These are phyloP conservation scores for Orgyia antiqua DNA, from an alignment of 2,888 invertebrate species.

Conservation along the genomic window DNA sequence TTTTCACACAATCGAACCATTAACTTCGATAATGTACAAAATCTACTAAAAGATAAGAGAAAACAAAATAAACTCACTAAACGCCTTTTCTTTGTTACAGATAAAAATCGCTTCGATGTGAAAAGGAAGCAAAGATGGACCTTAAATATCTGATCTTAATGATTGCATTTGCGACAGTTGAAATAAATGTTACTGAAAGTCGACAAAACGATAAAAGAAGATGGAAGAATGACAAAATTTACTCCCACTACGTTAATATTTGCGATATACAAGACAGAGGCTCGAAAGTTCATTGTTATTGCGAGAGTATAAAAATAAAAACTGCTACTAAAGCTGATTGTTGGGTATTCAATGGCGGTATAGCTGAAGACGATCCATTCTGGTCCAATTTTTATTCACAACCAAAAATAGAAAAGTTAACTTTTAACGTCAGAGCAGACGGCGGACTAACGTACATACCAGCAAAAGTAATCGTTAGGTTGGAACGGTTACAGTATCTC, in stretches of 20 bases:
- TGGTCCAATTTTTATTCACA: conserved; percentile 88
- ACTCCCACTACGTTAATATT: conserved; percentile 72
- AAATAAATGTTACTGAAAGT: conserved; percentile 70
- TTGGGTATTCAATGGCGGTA: conserved; percentile 84
- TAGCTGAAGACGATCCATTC: conserved; percentile 83
- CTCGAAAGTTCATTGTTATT: conserved; percentile 82
- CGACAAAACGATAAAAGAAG: conserved; percentile 67
- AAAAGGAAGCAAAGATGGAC: conserved; percentile 57
- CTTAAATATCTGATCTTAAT: conserved; percentile 69
- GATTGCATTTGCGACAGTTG: conserved; percentile 66
- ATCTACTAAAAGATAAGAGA: not conserved
- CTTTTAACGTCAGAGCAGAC: conserved; percentile 83
- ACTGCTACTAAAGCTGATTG: conserved; percentile 86
- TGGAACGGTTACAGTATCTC: conserved; percentile 82
- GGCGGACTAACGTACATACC: conserved; percentile 85
- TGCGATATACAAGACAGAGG: conserved; percentile 77
- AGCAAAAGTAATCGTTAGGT: conserved; percentile 81
- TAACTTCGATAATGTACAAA: conserved; percentile 33
- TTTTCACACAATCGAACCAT: conserved; percentile 43
- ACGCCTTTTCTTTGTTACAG: conserved; percentile 60
- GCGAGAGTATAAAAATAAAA: conserved; percentile 76
- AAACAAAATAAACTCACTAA: conserved; percentile 37
- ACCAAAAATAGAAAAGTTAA: conserved; percentile 82
- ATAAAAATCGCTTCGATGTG: conserved; percentile 51
- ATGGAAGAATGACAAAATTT: conserved; percentile 66